phyloP scores from a whole-genome alignment of 2,888 invertebrate species.

The Congeria kusceri region DNA sequence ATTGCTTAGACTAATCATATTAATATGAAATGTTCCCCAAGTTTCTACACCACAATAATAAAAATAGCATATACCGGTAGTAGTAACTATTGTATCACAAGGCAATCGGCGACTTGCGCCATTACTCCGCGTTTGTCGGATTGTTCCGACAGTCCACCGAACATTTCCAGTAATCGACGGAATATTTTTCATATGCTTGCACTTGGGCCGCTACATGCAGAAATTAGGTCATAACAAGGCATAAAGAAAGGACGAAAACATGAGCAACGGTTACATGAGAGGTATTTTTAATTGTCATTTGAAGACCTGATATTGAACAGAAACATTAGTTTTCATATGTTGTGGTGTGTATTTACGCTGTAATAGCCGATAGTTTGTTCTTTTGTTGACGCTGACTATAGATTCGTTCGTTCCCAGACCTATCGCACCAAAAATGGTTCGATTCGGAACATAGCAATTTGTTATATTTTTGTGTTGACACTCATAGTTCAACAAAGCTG shows the following conservation, averaged over 20 bases:
- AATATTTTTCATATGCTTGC: slow-evolving; percentile 9
- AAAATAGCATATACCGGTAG: too few species aligned
- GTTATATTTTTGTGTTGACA: too few species aligned
- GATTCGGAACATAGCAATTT: neutral
- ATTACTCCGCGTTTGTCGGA: neutral
- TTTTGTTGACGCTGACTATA: neutral
- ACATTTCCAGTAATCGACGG: too few species aligned
- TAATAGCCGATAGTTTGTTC: neutral
- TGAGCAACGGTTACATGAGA: slow-evolving; percentile 44
- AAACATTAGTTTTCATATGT: neutral
- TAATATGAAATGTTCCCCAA: too few species aligned
- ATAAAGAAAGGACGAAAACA: slow-evolving; percentile 1
- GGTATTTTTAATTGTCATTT: slow-evolving; percentile 7
- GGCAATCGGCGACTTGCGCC: neutral
- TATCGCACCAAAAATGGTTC: neutral
- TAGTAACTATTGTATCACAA: too few species aligned
- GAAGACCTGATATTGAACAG: neutral
- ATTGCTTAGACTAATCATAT: too few species aligned
- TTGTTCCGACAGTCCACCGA: neutral
- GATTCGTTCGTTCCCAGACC: too few species aligned
- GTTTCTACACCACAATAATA: too few species aligned
- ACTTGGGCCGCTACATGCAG: slow-evolving; percentile 15
- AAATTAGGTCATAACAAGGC: slow-evolving; percentile 22
- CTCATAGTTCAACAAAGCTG: too few species aligned
- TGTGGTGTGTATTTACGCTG: neutral